Conservation (phyloP, 2,797 vertebrate genomes). For the Sus cebifrons region DNA sequence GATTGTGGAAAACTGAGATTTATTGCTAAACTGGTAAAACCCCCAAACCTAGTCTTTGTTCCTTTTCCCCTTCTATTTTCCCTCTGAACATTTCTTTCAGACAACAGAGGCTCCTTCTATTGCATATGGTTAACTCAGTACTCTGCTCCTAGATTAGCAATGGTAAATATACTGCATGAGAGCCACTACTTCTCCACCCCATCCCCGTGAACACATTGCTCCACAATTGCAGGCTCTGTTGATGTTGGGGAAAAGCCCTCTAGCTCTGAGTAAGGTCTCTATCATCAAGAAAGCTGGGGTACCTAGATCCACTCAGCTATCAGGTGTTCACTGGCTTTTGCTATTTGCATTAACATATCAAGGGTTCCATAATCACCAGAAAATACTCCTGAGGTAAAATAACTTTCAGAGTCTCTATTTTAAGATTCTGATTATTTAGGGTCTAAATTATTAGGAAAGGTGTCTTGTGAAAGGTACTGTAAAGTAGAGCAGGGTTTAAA, state of each 20-base stretch:
- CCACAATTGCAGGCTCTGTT: not conserved
- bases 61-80: not conserved
- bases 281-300: not conserved
- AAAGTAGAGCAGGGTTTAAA: not conserved
- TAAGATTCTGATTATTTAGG: not conserved
- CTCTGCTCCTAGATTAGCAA: not conserved
- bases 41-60: not conserved
- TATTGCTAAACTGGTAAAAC: not conserved
- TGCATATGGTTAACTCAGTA: not conserved
- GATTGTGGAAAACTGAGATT: not conserved
- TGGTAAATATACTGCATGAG: rapidly evolving
- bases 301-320: not conserved
- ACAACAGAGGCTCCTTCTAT: not conserved
- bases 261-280: not conserved
- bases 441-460: not conserved
- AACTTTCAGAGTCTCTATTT: not conserved
- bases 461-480: not conserved
- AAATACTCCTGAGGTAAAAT: not conserved
- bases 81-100: not conserved
- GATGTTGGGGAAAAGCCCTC: not conserved
- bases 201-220: rapidly evolving
- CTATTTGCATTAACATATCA: not conserved
- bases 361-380: not conserved
- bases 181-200: not conserved
- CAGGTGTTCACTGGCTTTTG: not conserved